Percentiles rank a stretch among this genome's conserved stretches.
These are phyloP conservation scores for Taenioides sp. DNA, from an alignment of 2,797 vertebrate genomes.

Conservation along the genomic window DNA sequence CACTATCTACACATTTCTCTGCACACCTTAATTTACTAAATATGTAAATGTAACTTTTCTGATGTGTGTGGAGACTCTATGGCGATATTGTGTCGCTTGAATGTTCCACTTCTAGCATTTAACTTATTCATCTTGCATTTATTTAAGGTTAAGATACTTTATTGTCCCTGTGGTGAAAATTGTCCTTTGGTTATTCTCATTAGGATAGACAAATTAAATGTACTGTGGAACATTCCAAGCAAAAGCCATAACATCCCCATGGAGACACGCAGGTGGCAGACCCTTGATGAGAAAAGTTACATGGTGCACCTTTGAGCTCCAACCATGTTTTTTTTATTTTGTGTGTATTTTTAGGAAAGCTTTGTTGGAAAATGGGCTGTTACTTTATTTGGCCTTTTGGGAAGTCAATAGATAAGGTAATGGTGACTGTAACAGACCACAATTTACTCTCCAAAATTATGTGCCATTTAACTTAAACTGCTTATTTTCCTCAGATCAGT, in stretches of 20 bases:
- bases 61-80: no score
- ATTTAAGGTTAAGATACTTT: no score
- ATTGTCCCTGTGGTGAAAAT: no score
- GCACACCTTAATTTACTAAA: not conserved
- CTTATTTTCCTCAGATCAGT: conserved; percentile 44
- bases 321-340: not conserved
- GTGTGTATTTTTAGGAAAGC: conserved; percentile 65
- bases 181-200: no score
- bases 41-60: no score
- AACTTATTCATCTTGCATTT: no score
- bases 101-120: no score
- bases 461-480: not conserved
- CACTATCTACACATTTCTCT: conserved; percentile 1
- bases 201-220: no score
- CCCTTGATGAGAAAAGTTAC: not conserved
- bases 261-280: no score
- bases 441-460: not conserved
- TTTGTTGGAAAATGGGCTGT: conserved; percentile 76
- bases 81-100: no score
- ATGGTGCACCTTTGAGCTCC: not conserved
- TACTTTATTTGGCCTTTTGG: conserved; percentile 89
- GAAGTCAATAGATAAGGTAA: conserved; percentile 80
- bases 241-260: no score
- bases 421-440: not conserved
- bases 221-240: no score